Conservation (phyloP, 2,113 vertebrate species). For the Sisor rabdophorus region DNA sequence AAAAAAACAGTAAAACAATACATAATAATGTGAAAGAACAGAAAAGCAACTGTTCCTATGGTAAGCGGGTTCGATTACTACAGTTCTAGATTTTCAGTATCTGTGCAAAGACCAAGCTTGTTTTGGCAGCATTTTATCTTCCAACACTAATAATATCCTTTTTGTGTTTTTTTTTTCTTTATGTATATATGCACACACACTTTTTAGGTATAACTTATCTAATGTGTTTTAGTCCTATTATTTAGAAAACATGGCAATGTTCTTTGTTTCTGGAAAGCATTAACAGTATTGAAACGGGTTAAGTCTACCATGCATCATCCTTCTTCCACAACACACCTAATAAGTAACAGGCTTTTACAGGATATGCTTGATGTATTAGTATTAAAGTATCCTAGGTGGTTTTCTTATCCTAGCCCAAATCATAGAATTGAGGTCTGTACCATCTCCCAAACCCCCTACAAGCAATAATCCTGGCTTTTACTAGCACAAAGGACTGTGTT, state of each 20-base stretch:
- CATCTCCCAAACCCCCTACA: not conserved
- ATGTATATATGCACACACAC: not conserved
- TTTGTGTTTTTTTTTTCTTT: not conserved
- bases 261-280: not conserved
- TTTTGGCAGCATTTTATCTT: not conserved
- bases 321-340: not conserved
- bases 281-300: not conserved
- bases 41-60: not conserved
- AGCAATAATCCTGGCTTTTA: not conserved
- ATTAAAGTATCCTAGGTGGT: conserved; percentile 15
- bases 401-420: conserved; percentile 26
- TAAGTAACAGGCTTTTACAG: not conserved
- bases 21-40: too few species aligned
- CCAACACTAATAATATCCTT: not conserved
- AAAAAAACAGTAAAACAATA: too few species aligned
- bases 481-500: not conserved
- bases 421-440: conserved; percentile 5
- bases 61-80: not conserved
- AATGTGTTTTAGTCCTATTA: not conserved
- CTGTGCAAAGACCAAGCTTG: not conserved
- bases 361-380: not conserved
- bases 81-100: not conserved
- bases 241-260: not conserved
- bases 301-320: not conserved
- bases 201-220: not conserved